These are phyloP conservation scores for Microtus ochrogaster DNA, from an alignment of 2,113 vertebrate species.

Conservation along the genomic window DNA sequence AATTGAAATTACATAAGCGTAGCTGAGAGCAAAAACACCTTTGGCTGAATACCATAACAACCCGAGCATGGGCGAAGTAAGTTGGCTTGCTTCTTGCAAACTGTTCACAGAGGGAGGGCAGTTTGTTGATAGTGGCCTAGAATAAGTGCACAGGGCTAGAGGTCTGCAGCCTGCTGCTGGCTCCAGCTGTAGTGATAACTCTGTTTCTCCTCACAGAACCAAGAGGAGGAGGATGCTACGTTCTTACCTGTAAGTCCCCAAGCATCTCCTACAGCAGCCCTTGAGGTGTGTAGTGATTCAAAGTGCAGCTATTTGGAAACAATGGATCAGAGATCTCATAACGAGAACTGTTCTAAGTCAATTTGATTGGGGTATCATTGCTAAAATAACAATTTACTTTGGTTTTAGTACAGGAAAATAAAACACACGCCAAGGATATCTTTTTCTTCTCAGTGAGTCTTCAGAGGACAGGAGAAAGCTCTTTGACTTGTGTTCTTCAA, in stretches of 20 bases:
- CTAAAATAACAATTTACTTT: slow-evolving; percentile 52
- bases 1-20: neutral
- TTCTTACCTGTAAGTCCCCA: slow-evolving; percentile 17
- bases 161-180: neutral
- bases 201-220: neutral
- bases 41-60: neutral
- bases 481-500: neutral
- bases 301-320: slow-evolving; percentile 32
- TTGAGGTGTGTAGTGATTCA: neutral
- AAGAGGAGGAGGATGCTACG: neutral
- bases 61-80: neutral
- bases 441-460: slow-evolving; percentile 24
- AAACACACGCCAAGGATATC: neutral
- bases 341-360: slow-evolving; percentile 13
- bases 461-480: slow-evolving; percentile 9
- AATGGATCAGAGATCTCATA: neutral
- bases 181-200: neutral
- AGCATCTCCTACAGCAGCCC: neutral
- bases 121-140: slow-evolving; percentile 4
- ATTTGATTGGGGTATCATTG: slow-evolving; percentile 28
- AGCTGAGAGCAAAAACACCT: neutral
- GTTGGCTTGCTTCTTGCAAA: slow-evolving; percentile 16
- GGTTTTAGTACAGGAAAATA: slow-evolving; percentile 51
- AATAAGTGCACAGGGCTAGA: neutral
- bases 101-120: neutral